phyloP scores from a whole-genome alignment of 2,797 vertebrate species.

The Myotis daubentonii region DNA sequence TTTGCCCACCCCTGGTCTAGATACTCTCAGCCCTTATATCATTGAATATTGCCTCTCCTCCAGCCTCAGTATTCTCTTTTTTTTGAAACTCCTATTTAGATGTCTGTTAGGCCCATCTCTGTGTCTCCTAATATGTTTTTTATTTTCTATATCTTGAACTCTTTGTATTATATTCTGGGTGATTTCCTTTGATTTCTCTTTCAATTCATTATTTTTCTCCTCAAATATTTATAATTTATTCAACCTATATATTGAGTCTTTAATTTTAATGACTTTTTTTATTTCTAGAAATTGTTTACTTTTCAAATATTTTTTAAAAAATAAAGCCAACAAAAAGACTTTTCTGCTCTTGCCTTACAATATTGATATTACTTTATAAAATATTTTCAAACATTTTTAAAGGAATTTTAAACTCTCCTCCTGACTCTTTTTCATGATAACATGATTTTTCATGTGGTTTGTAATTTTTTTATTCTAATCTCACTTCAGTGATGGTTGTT shows the following conservation, averaged over 20 bases:
- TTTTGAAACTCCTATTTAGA: neutral
- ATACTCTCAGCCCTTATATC: neutral
- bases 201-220: neutral
- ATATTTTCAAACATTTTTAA: neutral
- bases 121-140: neutral
- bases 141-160: neutral
- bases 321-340: neutral
- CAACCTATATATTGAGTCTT: neutral
- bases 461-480: neutral
- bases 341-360: neutral
- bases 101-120: neutral
- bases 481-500: neutral
- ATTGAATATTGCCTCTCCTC: neutral
- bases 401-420: neutral
- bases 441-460: neutral
- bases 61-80: neutral
- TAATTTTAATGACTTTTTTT: slow-evolving; percentile 18
- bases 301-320: neutral
- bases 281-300: neutral
- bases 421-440: neutral
- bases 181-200: neutral
- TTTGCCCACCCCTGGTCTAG: no score
- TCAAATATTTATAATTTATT: neutral
- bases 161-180: neutral
- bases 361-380: neutral